Evolutionary conservation across 1,140 invertebrate genomes (phyloP), one percentile per base, ranked within the genome.

Genomic region (Drosophila baimaii): DNA sequence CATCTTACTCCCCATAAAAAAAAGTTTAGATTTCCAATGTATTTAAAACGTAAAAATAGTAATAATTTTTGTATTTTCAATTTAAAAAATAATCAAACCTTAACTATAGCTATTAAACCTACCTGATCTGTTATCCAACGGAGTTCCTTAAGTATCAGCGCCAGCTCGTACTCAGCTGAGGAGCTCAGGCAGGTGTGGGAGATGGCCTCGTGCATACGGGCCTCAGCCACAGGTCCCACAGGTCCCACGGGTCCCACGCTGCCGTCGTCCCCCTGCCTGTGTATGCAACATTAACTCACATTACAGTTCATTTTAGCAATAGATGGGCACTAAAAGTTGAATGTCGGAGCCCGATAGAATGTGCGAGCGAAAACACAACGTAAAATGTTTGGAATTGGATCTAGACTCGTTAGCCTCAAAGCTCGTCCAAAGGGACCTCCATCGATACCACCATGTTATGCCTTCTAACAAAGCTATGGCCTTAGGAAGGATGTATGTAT

Each of bases 131-230:
- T 95, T 92, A 95, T 95, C 93, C 95, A 94, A 92, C 97, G 96
- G 75, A 99, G 94, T 93, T 99, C 98, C 92, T 97, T 97, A 49
- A 99, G 94, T 92, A 99, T 99, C 81, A 97, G 94, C 73, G 96
- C 95, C 86, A 99, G 95, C 93, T 98, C 96, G 81, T 97, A 96
- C 92, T 97, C 95, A 74, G 96, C 95, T 49, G 91, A 92, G 55
- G 91, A 92, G 88, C 93, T 94, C 93, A 95, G 93, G 93, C 94
- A 94, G 79, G 93, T 94, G 77, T 94, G 93, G 4, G 92, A 92
- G 89, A 92, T 91, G 61, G 90, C 88, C 51, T 92, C 91, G 52
- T 91, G 91, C 77, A 91, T 84, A 2, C 91, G 79, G 6, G 84
- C 70, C 54, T 92, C 91, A 47, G 77, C 78, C 29, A 92, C 89